Conservation (phyloP, 92 coral and sea anemone species). For the Umimayanthus chanpuru region DNA sequence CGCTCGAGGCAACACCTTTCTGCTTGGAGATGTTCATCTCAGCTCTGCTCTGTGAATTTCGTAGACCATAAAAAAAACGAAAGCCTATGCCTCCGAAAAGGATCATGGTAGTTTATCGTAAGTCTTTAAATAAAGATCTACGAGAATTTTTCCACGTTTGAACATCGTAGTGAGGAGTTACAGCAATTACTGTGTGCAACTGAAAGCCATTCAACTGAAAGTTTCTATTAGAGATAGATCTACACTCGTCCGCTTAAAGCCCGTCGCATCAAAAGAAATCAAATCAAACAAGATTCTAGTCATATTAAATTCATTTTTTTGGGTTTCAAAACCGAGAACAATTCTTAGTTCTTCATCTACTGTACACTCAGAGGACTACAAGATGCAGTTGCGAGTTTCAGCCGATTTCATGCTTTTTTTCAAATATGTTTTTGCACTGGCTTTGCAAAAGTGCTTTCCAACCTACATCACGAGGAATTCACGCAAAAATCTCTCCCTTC, state of each 20-base stretch:
- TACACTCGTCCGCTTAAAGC: slow-evolving; percentile 27
- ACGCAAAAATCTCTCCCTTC: neutral
- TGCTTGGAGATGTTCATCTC: too few species aligned
- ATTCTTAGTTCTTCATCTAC: slow-evolving; percentile 28
- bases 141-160: neutral
- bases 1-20: too few species aligned
- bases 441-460: neutral
- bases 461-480: neutral
- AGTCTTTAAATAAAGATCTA: neutral
- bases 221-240: neutral
- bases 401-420: neutral
- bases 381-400: slow-evolving; percentile 24
- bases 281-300: slow-evolving; percentile 45
- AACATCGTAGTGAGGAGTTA: neutral
- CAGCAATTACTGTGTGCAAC: neutral
- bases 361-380: neutral
- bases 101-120: neutral
- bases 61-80: too few species aligned
- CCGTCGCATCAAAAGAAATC: slow-evolving; percentile 30
- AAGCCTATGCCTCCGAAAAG: neutral
- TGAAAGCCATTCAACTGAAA: neutral
- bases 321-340: neutral
- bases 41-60: too few species aligned
- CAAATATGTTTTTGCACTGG: neutral
- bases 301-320: neutral